Conservation (phyloP, 2,113 vertebrate genomes). For the Anguilla japonica region DNA sequence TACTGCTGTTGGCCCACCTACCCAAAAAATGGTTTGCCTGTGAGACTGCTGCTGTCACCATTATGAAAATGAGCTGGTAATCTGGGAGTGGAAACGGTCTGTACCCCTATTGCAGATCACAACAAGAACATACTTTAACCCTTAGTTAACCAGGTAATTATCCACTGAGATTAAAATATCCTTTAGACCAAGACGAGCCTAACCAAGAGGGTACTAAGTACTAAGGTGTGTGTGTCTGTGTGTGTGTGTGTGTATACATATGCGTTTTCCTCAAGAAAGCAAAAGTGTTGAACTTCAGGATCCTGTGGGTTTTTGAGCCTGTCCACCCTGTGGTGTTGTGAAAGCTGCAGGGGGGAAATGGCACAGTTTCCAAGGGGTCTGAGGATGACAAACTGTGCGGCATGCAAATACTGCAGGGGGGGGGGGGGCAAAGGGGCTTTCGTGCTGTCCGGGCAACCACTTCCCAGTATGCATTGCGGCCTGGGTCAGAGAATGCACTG, state of each 20-base stretch:
- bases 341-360: not conserved
- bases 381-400: constrained; percentile 37
- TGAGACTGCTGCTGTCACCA: not conserved
- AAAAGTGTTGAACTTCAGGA: not conserved
- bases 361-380: not conserved
- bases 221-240: not conserved
- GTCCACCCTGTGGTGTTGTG: not conserved
- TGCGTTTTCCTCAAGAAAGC: not conserved
- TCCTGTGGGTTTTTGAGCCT: not conserved
- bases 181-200: not conserved
- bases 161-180: not conserved
- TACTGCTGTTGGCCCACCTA: too few relatives aligned
- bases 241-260: not conserved
- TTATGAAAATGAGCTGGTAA: not conserved
- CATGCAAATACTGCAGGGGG: constrained; percentile 70
- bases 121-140: not conserved
- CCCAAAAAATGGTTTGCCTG: not conserved
- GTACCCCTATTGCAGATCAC: not conserved
- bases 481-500: constrained; percentile 64
- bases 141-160: not conserved
- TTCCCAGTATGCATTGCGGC: constrained; percentile 72
- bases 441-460: constrained; percentile 71
- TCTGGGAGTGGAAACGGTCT: too few relatives aligned
- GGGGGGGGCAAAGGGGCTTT: constrained; percentile 67
- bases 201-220: not conserved